Evolutionary conservation across 2,113 vertebrate genomes (phyloP), one percentile per base, ranked within the genome.

Genomic region (Cynopterus brachyotis): DNA sequence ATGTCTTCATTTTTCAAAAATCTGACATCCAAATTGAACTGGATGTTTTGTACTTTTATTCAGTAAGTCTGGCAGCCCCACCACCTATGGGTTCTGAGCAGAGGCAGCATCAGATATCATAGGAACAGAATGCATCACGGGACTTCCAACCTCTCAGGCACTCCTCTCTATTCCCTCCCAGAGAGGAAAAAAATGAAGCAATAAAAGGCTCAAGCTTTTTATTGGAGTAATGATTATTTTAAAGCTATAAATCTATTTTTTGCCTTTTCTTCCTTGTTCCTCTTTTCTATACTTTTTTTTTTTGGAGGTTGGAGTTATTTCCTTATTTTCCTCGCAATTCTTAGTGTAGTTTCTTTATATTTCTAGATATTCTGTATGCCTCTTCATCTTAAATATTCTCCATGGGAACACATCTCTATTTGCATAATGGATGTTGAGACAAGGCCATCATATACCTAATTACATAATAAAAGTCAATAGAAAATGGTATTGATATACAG

Each of bases 401-500:
- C 53, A 30, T 35, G 45, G 60, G 66, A 95, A 94, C 76, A 59
- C 37, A 62, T 64, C 60, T 76, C 66, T 80, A 57, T 88, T 95
- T 94, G 19, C 81, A 85, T 95, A 97, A 91, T 62, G 89, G 87
- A 87, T 97, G 35, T 78, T 95, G 70, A 84, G 94, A 69, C 81
- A 50, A 81, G 55, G 15, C 40, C 69, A 76, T 96, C 9, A 19
- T 80, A 73, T 91, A 64, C 55, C 64, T 97, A 94, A 94, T 94
- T 92, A 64, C 57, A 85, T 81, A 92, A 82, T 94, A 94, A 95
- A 96, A 96, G 59, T 92, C 75, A 96, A 55, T 96, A 60, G 90
- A 73, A 93, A 97, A 82, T 95, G 28, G 35, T 75, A 82, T 55
- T 94, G 89, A 85, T 94, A 95, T 47, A 94, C 55, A 93, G 78